Conservation (phyloP, 1,140 invertebrate species). For the Elysia chlorotica region DNA sequence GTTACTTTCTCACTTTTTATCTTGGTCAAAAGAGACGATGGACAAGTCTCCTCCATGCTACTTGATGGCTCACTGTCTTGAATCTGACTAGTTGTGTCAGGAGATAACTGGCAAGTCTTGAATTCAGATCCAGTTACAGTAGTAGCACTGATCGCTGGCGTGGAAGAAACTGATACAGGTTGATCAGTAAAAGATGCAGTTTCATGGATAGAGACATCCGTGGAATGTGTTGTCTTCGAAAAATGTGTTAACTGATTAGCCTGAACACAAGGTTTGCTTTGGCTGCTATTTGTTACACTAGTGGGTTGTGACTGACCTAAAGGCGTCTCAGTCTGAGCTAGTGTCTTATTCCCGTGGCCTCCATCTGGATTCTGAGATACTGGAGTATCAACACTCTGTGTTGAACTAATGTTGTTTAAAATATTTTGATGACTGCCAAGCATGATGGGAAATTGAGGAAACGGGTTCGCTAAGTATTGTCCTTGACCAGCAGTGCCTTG, state of each 20-base stretch:
- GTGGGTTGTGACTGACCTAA: not conserved
- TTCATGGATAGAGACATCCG: too few relatives aligned
- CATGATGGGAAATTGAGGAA: conserved; percentile 32
- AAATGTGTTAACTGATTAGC: not conserved
- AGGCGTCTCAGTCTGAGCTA: not conserved
- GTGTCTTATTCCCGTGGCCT: not conserved
- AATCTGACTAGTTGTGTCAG: too few relatives aligned
- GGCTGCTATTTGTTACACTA: not conserved
- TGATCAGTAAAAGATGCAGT: too few relatives aligned
- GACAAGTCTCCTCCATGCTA: too few relatives aligned
- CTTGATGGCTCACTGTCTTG: too few relatives aligned
- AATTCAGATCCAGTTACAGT: too few relatives aligned
- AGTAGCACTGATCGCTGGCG: too few relatives aligned
- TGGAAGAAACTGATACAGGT: too few relatives aligned
- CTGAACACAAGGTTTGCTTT: not conserved
- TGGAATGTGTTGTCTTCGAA: not conserved
- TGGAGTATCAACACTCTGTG: conserved; percentile 7
- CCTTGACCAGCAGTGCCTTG: conserved; percentile 19
- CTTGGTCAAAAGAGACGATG: too few relatives aligned
- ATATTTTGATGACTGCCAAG: conserved; percentile 27
- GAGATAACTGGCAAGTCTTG: too few relatives aligned
- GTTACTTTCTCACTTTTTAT: too few relatives aligned
- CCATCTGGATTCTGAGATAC: conserved; percentile 9
- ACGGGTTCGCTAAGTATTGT: conserved; percentile 25
- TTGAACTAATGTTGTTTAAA: conserved; percentile 13